Base-by-base conservation (phyloP, 2,113 vertebrate genomes). In the Pontoporia blainvillei region DNA sequence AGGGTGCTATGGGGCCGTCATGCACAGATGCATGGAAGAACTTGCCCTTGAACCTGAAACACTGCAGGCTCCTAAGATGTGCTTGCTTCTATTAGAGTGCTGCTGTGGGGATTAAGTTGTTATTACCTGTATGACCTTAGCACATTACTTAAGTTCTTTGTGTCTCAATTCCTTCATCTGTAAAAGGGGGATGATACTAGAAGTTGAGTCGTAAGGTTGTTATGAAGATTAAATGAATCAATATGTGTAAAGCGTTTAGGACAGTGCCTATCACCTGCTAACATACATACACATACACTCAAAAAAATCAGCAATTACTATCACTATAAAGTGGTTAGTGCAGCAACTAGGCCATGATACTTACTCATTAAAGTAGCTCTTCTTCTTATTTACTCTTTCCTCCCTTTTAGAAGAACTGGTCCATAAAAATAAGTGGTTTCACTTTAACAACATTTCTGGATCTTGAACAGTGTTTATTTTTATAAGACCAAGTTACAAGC, bases 1-100 rank as follows among this genome's bases (percentile, higher is more conserved):
- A 23, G 23, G 25, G 27, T 72, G 29, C 54, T 41, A 0, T 46
- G 20, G 54, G 10, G 6, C 21, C 39, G 18, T n/a, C 0, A 2
- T 23, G 6, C 5, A 5, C n/a, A 15, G 39, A 21, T 39, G 46
- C 41, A 39, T 31, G 21, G 36, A 61, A 61, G 23, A 31, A 12
- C 36, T 39, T 59, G 8, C 49, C 39, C 31, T 39, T 5, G 5
- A 39, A 18, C 41, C 18, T 54, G 41, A 44, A 57, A 76, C 25
- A 11, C 3, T 31, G 2, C 1, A 12, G 61, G 44, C 14, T 75
- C 21, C 62, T 14, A 12, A 18, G 14, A 44, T 25, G 57, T 41
- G 31, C 52, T 61, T 21, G 2, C 17, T 57, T 52, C 41, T 44
- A 0, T 52, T 5, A 57, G 4, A 52, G 85, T 39, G 15, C 54